Percentiles rank a stretch among this genome's conserved stretches.
phyloP scores from a whole-genome alignment of 1,140 invertebrate genomes.

The Caenorhabditis elegans region DNA sequence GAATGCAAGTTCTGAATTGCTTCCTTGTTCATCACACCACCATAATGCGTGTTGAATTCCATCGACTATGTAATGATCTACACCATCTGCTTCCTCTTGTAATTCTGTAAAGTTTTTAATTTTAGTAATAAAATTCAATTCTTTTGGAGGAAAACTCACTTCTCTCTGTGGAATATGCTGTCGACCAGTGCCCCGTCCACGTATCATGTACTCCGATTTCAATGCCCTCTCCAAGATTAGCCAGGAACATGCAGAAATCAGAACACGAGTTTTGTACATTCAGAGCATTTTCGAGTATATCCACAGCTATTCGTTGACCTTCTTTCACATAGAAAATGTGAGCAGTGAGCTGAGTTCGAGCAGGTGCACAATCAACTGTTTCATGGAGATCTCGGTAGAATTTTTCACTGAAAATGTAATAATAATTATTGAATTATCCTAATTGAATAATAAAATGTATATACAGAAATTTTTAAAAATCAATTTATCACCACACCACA shows the following conservation, averaged over 20 bases:
- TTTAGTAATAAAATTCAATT: background rate
- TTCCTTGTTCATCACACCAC: slow-evolving; percentile 49
- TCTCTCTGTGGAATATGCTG: slow-evolving; percentile 52
- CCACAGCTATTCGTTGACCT: slow-evolving; percentile 76
- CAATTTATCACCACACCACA: too few species aligned
- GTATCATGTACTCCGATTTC: slow-evolving; percentile 47
- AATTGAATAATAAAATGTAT: too few species aligned
- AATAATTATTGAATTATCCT: too few species aligned
- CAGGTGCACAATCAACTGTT: slow-evolving; percentile 56
- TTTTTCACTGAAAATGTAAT: slow-evolving; percentile 43
- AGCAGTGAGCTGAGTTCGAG: slow-evolving; percentile 80
- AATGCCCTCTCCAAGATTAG: slow-evolving; percentile 56
- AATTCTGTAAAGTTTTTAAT: slow-evolving; percentile 38
- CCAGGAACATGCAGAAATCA: slow-evolving; percentile 57
- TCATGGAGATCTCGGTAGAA: slow-evolving; percentile 59
- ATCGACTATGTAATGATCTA: slow-evolving; percentile 57
- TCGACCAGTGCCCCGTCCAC: slow-evolving; percentile 62
- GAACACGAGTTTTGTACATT: slow-evolving; percentile 54
- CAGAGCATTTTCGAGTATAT: slow-evolving; percentile 80
- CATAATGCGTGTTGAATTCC: slow-evolving; percentile 56
- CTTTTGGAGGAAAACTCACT: slow-evolving; percentile 22
- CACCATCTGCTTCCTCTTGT: slow-evolving; percentile 36
- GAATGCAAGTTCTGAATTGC: slow-evolving; percentile 59
- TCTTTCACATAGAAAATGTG: slow-evolving; percentile 90
- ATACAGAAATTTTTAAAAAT: too few species aligned